Base-by-base conservation (phyloP, 1,140 invertebrate species). In the Drosophila tani region DNA sequence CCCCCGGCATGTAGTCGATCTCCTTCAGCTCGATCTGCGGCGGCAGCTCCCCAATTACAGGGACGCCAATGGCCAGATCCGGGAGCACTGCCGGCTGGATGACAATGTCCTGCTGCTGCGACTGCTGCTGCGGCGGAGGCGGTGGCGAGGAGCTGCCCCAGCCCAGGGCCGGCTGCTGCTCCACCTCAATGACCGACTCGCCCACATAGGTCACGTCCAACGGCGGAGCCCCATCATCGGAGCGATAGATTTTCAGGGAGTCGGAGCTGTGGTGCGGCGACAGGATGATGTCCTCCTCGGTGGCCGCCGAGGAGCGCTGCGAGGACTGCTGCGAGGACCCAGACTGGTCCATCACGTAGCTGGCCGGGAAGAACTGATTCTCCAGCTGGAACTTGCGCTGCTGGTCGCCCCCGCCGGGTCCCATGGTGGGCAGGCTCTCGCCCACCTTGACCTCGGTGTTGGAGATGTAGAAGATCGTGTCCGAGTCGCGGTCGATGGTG, bases 391-490 rank as follows among this genome's bases (percentile, higher is more conserved):
- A 62, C 51, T 92, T 92, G 41, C 84, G 91, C 40, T 83, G 70
- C 55, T 87, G 80, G 24, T 75, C 24, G 11, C 66, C 75, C 32
- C 65, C 51, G 35, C 63, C 4, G 58, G 66, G 7, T 1, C 9
- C n/a, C 51, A 14, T 5, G 6, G 83, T 92, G 58, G 92, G 92
- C 55, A 90, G 58, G 7, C 91, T 92, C 38, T 93, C 92, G 11
- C 88, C 87, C 50, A 93, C 91, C 68, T 93, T 93, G 0, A 93
- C 92, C 69, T 93, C 92, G 0, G 92, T 93, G 62, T 93, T 93
- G n/a, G 92, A 93, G 2, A 93, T 93, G 47, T 93, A 93, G 53
- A 93, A 93, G 38, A 93, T 92, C 0, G 92, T 93, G 62, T 93
- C 92, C 3, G 91, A 92, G 55, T 93, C 92, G 9, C 91, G 81